These are phyloP conservation scores for Danaus plexippus DNA, from an alignment of 1,140 invertebrate genomes.

Conservation along the genomic window DNA sequence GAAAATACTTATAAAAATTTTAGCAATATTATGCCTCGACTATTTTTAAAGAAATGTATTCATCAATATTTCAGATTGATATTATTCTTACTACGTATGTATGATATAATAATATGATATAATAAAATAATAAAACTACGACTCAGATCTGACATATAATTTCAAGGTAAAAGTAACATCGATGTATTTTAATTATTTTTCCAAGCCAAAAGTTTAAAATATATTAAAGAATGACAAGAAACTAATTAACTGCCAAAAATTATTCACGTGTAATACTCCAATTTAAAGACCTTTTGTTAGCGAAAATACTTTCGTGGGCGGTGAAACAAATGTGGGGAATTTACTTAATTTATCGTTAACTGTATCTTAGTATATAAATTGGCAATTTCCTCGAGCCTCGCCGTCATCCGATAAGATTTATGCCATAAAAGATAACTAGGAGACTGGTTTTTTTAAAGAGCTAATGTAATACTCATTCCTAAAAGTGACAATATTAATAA, in stretches of 20 bases:
- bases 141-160: too few species aligned
- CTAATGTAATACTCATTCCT: constrained; percentile 28
- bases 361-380: constrained; percentile 51
- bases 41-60: too few species aligned
- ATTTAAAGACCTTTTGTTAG: constrained; percentile 11
- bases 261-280: constrained; percentile 6
- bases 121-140: too few species aligned
- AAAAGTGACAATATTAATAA: constrained; percentile 27
- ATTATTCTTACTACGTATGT: too few species aligned
- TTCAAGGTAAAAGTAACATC: too few species aligned
- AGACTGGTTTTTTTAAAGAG: constrained; percentile 27
- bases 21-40: too few species aligned
- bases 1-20: too few species aligned
- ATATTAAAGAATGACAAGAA: too few species aligned
- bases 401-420: constrained; percentile 33
- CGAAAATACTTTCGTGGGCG: constrained; percentile 35
- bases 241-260: not conserved
- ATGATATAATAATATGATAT: too few species aligned
- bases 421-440: constrained; percentile 21
- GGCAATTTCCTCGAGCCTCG: constrained; percentile 37
- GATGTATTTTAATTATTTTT: too few species aligned
- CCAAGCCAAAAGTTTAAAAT: too few species aligned
- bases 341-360: constrained; percentile 47
- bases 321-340: constrained; percentile 43
- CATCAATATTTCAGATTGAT: too few species aligned